These are phyloP conservation scores for Heptranchias perlo DNA, from an alignment of 2,113 vertebrate species.

Conservation along the genomic window DNA sequence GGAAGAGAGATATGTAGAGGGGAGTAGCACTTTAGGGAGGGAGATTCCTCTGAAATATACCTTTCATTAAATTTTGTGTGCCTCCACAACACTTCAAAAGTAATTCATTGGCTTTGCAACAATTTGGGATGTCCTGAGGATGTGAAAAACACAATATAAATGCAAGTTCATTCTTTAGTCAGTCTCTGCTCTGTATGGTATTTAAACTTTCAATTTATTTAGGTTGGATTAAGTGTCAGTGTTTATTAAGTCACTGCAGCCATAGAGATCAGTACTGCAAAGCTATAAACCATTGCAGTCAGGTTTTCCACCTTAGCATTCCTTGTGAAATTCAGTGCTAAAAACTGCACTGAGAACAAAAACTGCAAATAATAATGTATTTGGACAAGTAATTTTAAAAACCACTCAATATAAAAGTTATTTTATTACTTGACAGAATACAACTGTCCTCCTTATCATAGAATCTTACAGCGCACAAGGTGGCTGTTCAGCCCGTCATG, in stretches of 20 bases:
- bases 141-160: neutral
- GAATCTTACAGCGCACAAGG: too few relatives aligned
- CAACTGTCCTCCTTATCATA: neutral
- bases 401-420: neutral
- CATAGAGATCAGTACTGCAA: neutral
- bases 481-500: too few relatives aligned
- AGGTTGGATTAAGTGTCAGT: constrained; percentile 6
- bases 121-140: neutral
- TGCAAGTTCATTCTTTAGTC: neutral
- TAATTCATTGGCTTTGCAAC: neutral
- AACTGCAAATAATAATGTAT: neutral
- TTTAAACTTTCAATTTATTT: constrained; percentile 25
- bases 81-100: constrained; percentile 4
- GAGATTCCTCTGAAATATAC: neutral
- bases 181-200: neutral
- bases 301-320: neutral
- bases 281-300: neutral
- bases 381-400: neutral
- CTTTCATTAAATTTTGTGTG: neutral
- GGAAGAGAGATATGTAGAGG: neutral
- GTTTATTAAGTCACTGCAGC: neutral
- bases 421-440: neutral
- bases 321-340: neutral
- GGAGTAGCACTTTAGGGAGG: neutral
- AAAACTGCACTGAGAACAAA: neutral